Conservation (phyloP, 2,888 invertebrate genomes). For the Polietes domitor region DNA sequence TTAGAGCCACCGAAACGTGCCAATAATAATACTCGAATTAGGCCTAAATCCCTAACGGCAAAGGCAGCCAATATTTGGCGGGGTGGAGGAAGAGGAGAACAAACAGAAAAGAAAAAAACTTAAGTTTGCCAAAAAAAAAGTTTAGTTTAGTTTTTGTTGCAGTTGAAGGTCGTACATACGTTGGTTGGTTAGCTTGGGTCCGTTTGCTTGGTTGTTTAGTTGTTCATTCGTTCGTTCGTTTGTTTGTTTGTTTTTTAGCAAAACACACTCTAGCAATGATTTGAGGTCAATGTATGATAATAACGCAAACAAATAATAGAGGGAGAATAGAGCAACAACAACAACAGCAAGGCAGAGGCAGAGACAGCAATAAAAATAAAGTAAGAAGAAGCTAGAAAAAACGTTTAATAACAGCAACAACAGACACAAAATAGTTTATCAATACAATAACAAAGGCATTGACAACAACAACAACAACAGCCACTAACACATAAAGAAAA, state of each 20-base stretch:
- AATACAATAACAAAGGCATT: not conserved
- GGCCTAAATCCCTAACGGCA: not conserved
- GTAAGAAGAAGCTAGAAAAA: too few relatives aligned
- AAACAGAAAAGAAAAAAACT: not conserved
- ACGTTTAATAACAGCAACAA: not conserved
- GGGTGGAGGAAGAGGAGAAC: not conserved
- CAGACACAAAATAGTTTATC: constrained; percentile 17
- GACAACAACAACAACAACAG: not conserved
- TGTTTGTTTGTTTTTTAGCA: constrained; percentile 12
- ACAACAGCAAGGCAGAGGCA: not conserved
- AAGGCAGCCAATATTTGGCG: not conserved
- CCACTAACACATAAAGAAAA: not conserved
- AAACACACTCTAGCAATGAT: not conserved
- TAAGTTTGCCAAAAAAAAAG: constrained; percentile 15
- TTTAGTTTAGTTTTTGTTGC: constrained; percentile 39
- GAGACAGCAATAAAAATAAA: not conserved
- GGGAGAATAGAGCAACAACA: not conserved
- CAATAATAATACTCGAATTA: not conserved
- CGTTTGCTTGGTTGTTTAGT: not conserved
- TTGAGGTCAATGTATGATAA: constrained; percentile 66
- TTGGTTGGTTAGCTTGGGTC: not conserved
- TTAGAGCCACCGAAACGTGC: not conserved
- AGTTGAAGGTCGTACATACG: constrained; percentile 60
- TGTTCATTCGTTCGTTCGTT: not conserved
- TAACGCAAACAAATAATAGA: constrained; percentile 27